phyloP scores from a whole-genome alignment of 2,888 invertebrate genomes.

The Ashinkailepas kermadecensis region DNA sequence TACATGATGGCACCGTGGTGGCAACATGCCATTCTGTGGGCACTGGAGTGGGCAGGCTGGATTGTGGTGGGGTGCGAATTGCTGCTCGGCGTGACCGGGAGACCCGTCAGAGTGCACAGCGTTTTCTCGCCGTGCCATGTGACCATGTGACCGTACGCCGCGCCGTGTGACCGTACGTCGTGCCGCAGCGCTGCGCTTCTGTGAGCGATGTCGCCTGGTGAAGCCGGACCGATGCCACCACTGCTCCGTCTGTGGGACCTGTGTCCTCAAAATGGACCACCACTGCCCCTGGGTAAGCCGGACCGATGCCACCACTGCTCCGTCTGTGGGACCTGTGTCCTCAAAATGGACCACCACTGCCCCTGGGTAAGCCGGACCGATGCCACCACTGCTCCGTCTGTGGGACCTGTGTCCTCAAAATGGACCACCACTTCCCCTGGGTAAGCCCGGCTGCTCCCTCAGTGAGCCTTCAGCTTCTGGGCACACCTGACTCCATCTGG shows the following conservation, averaged over 20 bases:
- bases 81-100: no score
- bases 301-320: constrained; percentile 97
- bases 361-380: constrained; percentile 85
- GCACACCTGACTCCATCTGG: no score
- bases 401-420: constrained; percentile 88
- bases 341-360: constrained; percentile 99
- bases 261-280: constrained; percentile 98
- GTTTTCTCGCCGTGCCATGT: no score
- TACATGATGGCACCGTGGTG: no score
- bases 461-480: no score
- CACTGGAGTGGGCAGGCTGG: no score
- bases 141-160: no score
- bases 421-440: constrained; percentile 93
- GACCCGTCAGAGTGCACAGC: no score
- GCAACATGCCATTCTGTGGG: no score
- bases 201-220: constrained; percentile 58
- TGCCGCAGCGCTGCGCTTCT: not conserved
- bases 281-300: constrained; percentile 89
- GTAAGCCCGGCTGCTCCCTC: constrained; percentile 22
- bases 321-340: constrained; percentile 87
- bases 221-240: constrained; percentile 98
- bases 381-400: constrained; percentile 98
- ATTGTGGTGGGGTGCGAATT: no score
- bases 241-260: constrained; percentile 90
- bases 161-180: no score